Percentiles rank a stretch among this genome's conserved stretches.
Conservation (phyloP, 2,797 vertebrate species). For the Thripadectes ignobilis region DNA sequence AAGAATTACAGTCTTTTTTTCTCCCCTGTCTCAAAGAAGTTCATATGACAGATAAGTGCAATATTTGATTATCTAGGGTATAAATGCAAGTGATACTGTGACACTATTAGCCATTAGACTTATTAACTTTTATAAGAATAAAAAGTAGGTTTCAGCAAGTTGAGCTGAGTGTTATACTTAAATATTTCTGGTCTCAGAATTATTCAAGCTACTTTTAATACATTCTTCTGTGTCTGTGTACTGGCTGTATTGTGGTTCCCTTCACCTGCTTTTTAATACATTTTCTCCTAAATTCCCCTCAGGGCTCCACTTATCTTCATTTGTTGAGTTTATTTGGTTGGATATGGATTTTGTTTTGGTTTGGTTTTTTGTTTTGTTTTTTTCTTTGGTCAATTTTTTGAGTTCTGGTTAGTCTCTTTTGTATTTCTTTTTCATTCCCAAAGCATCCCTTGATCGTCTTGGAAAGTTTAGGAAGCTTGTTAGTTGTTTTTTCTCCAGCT, state of each 20-base stretch:
- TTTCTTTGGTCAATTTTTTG: neutral
- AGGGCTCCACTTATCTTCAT: neutral
- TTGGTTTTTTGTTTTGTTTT: neutral
- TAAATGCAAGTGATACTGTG: neutral
- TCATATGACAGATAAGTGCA: neutral
- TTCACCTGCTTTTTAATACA: neutral
- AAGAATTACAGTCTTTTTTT: neutral
- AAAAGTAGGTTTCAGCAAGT: neutral
- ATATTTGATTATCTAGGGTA: neutral
- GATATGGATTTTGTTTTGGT: neutral
- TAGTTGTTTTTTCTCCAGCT: constrained; percentile 4
- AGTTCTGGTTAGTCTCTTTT: neutral
- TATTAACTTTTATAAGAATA: neutral
- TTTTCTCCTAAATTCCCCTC: neutral
- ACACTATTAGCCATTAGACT: neutral
- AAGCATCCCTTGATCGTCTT: neutral
- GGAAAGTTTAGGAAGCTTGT: neutral
- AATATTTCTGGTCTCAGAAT: neutral
- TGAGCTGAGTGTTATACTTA: neutral
- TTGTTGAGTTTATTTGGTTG: neutral
- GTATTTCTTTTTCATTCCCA: neutral
- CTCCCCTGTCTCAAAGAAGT: neutral
- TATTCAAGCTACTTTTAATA: neutral
- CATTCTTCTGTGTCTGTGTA: neutral
- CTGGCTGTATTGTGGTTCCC: neutral